phyloP scores from a whole-genome alignment of 2,888 invertebrate genomes.

The Lamellibrachia columna region DNA sequence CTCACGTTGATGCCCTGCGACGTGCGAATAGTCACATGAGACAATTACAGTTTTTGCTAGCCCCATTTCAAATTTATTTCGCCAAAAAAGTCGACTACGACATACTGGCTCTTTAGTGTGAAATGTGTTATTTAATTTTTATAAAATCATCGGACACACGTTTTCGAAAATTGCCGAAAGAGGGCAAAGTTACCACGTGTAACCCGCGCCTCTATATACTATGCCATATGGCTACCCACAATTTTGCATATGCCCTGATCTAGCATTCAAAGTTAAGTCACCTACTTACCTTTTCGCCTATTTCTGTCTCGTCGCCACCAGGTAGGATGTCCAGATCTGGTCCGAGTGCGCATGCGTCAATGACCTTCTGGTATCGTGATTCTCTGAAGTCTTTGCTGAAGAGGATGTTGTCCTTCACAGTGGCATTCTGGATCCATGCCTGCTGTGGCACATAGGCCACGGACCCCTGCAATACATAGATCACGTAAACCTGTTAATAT shows the following conservation, averaged over 20 bases:
- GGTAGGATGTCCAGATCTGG: slow-evolving; percentile 89
- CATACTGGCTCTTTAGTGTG: too few species aligned
- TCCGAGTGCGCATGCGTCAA: slow-evolving; percentile 89
- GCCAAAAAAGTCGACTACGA: too few species aligned
- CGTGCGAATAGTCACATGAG: not conserved
- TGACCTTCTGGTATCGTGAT: slow-evolving; percentile 78
- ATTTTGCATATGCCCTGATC: too few species aligned
- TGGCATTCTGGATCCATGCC: slow-evolving; percentile 98
- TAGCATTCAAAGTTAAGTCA: too few species aligned
- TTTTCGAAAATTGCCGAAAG: too few species aligned
- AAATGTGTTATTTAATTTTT: not conserved
- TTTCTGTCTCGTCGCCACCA: slow-evolving; percentile 94
- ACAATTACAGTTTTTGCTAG: not conserved
- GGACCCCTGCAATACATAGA: slow-evolving; percentile 59
- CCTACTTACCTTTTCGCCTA: slow-evolving; percentile 83
- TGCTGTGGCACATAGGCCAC: slow-evolving; percentile 70
- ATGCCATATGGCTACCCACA: too few species aligned
- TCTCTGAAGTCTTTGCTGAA: slow-evolving; percentile 83
- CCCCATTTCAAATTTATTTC: too few species aligned
- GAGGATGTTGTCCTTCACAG: slow-evolving; percentile 89
- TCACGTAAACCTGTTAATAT: not conserved
- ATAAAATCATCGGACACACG: too few species aligned
- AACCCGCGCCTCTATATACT: too few species aligned
- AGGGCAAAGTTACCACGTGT: too few species aligned
- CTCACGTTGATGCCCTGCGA: slow-evolving; percentile 35